phyloP scores from a whole-genome alignment of 2,888 invertebrate species.

The Bombylius discolor region DNA sequence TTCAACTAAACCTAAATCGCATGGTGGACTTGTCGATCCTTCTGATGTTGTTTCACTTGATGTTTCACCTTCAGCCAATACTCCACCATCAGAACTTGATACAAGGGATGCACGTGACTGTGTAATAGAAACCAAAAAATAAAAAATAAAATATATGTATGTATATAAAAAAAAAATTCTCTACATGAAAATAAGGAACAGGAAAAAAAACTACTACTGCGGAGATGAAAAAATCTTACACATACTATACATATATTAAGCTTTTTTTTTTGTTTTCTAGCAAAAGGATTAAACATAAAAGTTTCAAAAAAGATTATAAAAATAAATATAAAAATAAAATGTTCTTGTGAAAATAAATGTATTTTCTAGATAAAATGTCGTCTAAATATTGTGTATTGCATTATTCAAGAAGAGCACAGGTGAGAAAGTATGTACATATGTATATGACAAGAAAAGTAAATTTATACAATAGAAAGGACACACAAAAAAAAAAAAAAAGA shows the following conservation, averaged over 20 bases:
- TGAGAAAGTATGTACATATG: neutral
- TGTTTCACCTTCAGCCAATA: conserved; percentile 43
- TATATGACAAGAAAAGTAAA: neutral
- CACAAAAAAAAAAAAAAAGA: neutral
- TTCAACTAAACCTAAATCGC: conserved; percentile 75
- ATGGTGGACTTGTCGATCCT: conserved; percentile 50
- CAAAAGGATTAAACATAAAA: too few species aligned
- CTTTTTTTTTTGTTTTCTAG: too few species aligned
- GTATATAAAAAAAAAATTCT: neutral
- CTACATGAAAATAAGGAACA: neutral
- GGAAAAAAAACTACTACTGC: neutral
- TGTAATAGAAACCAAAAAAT: conserved; percentile 19
- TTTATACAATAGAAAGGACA: neutral
- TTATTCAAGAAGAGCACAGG: neutral
- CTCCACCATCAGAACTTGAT: conserved; percentile 42
- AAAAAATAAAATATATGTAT: conserved; percentile 1
- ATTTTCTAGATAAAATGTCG: neutral
- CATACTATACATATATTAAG: neutral
- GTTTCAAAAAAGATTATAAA: neutral
- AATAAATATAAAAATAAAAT: neutral
- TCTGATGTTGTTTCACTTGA: conserved; percentile 50
- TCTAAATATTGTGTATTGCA: neutral
- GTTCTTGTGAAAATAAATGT: neutral
- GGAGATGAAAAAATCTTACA: too few species aligned
- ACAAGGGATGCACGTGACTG: conserved; percentile 37